Conservation (phyloP, 2,888 invertebrate genomes). For the Axea sp. region DNA sequence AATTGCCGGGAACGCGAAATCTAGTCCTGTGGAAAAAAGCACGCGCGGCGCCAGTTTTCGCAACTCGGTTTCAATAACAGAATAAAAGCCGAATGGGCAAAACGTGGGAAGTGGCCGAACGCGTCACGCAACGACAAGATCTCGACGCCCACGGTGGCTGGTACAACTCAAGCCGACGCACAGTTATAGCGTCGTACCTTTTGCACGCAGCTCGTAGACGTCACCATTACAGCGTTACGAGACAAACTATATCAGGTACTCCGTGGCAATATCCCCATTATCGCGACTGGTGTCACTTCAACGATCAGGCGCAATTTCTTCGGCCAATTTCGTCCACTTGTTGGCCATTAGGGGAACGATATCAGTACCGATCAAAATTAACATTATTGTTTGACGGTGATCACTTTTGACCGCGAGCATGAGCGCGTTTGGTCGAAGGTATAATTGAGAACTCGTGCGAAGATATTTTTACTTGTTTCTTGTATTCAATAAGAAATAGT, state of each 20-base stretch:
- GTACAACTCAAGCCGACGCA: conserved; percentile 21
- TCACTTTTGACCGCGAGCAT: too few relatives aligned
- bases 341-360: not conserved
- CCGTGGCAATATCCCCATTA: conserved; percentile 12
- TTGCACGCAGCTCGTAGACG: conserved; percentile 37
- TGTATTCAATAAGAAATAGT: too few relatives aligned
- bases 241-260: conserved; percentile 41
- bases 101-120: conserved; percentile 54
- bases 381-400: too few relatives aligned
- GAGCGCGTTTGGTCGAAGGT: too few relatives aligned
- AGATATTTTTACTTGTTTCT: too few relatives aligned
- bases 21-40: conserved; percentile 14
- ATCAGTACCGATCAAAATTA: not conserved
- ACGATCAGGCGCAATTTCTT: conserved; percentile 11
- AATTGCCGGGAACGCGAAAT: not conserved
- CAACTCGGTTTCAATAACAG: conserved; percentile 36
- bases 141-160: conserved; percentile 48
- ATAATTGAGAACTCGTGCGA: too few relatives aligned
- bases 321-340: conserved; percentile 8
- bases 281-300: conserved; percentile 6
- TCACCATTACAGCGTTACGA: conserved; percentile 38
- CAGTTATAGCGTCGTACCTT: conserved; percentile 34
- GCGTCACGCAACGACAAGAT: conserved; percentile 40
- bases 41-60: conserved; percentile 40
- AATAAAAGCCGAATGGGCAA: conserved; percentile 22